Conservation (phyloP, 1,140 invertebrate species). For the Ceratina calcarata region DNA sequence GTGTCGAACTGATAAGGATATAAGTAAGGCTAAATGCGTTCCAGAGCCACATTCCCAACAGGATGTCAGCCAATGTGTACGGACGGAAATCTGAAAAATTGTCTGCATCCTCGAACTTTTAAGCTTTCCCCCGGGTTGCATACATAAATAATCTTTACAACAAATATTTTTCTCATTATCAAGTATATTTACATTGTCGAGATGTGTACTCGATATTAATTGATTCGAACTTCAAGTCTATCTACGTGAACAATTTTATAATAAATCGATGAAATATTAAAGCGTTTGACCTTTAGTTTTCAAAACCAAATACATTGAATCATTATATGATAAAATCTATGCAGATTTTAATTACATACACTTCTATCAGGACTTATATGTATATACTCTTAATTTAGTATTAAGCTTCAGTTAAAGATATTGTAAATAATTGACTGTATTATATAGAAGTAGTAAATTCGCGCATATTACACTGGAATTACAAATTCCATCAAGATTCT, state of each 20-base stretch:
- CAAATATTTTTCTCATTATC: background rate
- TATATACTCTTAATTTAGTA: no score
- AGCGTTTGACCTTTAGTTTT: background rate
- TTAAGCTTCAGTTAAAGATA: no score
- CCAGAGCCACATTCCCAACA: constrained; percentile 64
- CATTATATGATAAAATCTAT: no score
- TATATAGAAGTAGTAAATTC: no score
- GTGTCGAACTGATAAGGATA: constrained; percentile 62
- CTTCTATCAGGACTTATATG: no score
- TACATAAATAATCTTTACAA: background rate
- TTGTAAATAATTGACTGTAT: background rate
- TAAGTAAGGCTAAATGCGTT: constrained; percentile 64
- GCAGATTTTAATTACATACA: no score
- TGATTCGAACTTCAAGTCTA: background rate
- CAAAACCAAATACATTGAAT: background rate
- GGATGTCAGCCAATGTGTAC: constrained; percentile 30
- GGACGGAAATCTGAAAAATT: constrained; percentile 60
- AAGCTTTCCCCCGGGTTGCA: background rate
- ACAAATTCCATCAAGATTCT: background rate
- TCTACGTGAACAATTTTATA: background rate
- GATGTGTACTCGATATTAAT: background rate
- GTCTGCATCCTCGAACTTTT: background rate
- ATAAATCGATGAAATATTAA: background rate
- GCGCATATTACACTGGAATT: no score
- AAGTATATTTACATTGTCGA: background rate